phyloP scores from a whole-genome alignment of 2,797 vertebrate species.

The Pyrrhura leucotis region DNA sequence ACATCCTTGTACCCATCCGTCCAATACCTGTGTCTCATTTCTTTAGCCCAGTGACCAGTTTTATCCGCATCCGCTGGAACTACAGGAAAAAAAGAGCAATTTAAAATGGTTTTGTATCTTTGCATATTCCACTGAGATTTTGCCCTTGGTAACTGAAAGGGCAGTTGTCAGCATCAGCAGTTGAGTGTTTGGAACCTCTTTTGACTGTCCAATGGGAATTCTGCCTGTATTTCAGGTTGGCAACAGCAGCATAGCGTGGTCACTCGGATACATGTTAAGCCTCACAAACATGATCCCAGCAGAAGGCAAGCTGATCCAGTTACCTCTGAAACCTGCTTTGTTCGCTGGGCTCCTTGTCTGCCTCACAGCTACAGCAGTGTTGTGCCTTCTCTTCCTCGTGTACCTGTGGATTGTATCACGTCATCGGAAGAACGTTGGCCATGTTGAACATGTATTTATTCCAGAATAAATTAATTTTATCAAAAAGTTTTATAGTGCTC shows the following conservation, averaged over 20 bases:
- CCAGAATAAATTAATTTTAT: conserved; percentile 25
- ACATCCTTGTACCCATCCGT: neutral
- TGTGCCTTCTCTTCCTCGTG: conserved; percentile 83
- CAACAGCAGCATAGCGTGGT: conserved; percentile 90
- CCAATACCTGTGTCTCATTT: neutral
- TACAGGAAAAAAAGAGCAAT: neutral
- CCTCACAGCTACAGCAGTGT: conserved; percentile 82
- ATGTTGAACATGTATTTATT: conserved; percentile 20
- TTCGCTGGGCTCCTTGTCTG: conserved; percentile 86
- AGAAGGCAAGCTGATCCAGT: conserved; percentile 78
- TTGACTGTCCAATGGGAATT: neutral
- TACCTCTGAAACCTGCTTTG: conserved; percentile 81
- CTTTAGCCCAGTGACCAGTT: neutral
- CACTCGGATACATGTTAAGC: conserved; percentile 93
- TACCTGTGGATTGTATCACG: conserved; percentile 69
- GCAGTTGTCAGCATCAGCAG: neutral
- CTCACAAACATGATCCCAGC: conserved; percentile 96
- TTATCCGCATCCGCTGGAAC: neutral
- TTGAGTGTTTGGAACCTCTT: neutral
- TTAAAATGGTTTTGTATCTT: neutral
- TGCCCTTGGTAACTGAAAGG: neutral
- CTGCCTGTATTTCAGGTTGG: conserved; percentile 79
- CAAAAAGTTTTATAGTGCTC: neutral
- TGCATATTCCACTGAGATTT: neutral
- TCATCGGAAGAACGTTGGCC: conserved; percentile 47